Base-by-base conservation (phyloP, 1,140 invertebrate genomes). In the Papilio machaon region DNA sequence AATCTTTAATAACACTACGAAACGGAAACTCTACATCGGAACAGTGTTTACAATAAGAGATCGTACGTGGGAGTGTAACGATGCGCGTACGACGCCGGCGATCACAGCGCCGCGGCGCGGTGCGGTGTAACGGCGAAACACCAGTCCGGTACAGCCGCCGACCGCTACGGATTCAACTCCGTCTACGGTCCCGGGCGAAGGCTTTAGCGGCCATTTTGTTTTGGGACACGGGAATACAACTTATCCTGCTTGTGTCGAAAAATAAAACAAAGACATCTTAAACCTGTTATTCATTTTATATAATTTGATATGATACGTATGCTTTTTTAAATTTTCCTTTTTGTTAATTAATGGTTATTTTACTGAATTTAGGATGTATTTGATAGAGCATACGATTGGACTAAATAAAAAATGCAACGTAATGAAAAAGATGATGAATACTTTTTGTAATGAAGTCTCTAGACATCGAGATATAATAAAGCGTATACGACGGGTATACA, bases 171-270 rank as follows among this genome's bases (percentile, higher is more conserved):
- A 79, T 73, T 46, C 64, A 85, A 87, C 85, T 75, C 73, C 30
- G 73, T 79, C 82, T 88, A 87, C 85, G 84, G 84, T 49, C 81
- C 79, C 79, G 83, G 87, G 86, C n/a, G 52, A 64, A 46, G 17
- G 86, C 88, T 90, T 90, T 86, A 76, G 83, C 90, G 79, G 91
- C 91, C 92, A 94, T 94, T 89, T 94, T 94, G 91, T 92, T 89
- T 85, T 82, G 49, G 52, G 43, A 60, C 80, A 46, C 77, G 74
- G 74, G 73, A 75, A 75, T 19, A 70, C 4, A n/a, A 47, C 54
- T n/a, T 70, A 70, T 70, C 64, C 64, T 70, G 64, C 30, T 70
- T 70, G 11, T 35, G 64, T 17, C 35, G 11, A 38, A 70, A 11
- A 70, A 35, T 70, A 10, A 30, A 11, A 35, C 1, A 19, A n/a